These are phyloP conservation scores for Zosterops borbonicus DNA, from an alignment of 2,113 vertebrate species.

Conservation along the genomic window DNA sequence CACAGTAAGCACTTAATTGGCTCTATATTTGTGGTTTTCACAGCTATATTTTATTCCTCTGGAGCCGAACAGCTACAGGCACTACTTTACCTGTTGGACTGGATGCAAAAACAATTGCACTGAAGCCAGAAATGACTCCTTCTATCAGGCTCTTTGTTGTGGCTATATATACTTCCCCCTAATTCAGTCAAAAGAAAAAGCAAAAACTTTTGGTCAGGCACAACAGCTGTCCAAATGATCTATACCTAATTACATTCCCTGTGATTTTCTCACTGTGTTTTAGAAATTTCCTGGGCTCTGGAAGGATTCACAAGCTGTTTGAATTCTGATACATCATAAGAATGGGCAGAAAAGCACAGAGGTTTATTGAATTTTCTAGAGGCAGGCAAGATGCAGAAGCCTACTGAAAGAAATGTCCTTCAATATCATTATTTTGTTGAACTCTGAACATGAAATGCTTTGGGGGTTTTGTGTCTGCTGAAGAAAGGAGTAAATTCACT, in stretches of 20 bases:
- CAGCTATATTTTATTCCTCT: not conserved
- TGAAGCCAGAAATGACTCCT: slow-evolving; percentile 73
- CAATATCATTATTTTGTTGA: not conserved
- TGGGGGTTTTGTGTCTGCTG: not conserved
- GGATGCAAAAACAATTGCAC: slow-evolving; percentile 66
- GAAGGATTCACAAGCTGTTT: not conserved
- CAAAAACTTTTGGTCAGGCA: not conserved
- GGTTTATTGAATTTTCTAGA: slow-evolving; percentile 9
- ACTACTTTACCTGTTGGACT: slow-evolving; percentile 70
- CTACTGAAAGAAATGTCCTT: not conserved
- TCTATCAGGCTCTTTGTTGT: slow-evolving; percentile 67
- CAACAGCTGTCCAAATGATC: not conserved
- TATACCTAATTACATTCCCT: not conserved
- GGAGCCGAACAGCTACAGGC: not conserved
- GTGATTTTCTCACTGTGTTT: not conserved
- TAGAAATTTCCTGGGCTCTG: not conserved
- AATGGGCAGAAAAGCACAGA: not conserved
- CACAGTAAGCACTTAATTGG: not conserved
- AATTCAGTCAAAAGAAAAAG: not conserved
- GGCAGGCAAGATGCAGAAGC: not conserved
- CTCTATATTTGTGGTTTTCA: not conserved
- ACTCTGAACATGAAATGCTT: not conserved
- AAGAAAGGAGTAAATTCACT: not conserved
- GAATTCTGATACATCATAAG: not conserved
- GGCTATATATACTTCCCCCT: slow-evolving; percentile 67